A percentile compares a stretch with the other conserved stretches of the same genome.
phyloP scores from a whole-genome alignment of 2,888 invertebrate species.

The Xestobium rufovillosum region DNA sequence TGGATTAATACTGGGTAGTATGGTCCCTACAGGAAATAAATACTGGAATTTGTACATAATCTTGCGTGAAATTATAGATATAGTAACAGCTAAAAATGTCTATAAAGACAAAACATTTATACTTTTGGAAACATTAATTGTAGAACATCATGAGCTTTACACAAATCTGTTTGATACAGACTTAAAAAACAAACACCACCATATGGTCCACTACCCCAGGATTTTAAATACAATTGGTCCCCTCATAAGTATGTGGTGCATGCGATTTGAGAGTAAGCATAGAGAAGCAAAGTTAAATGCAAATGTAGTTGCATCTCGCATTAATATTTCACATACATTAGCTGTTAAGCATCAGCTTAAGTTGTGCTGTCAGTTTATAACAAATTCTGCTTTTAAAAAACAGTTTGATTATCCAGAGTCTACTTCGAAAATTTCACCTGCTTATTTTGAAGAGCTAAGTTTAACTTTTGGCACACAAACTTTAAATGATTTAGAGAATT shows the following conservation, averaged over 20 bases:
- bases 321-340: background rate
- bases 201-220: background rate
- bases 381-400: no score
- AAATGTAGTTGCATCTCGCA: background rate
- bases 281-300: background rate
- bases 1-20: background rate
- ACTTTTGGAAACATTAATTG: background rate
- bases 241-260: slow-evolving; percentile 6
- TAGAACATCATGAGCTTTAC: background rate
- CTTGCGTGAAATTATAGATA: background rate
- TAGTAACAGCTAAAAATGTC: background rate
- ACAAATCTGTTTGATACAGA: background rate
- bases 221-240: background rate
- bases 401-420: no score
- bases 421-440: no score
- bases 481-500: no score
- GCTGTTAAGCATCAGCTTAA: slow-evolving; percentile 1
- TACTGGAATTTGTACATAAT: background rate
- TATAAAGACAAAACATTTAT: background rate
- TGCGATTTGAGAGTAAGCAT: slow-evolving; percentile 7
- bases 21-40: background rate
- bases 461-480: no score
- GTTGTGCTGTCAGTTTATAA: no score
- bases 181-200: background rate
- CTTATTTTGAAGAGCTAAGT: no score